phyloP scores from a whole-genome alignment of 2,888 invertebrate species.

The Erpobdella octoculata region DNA sequence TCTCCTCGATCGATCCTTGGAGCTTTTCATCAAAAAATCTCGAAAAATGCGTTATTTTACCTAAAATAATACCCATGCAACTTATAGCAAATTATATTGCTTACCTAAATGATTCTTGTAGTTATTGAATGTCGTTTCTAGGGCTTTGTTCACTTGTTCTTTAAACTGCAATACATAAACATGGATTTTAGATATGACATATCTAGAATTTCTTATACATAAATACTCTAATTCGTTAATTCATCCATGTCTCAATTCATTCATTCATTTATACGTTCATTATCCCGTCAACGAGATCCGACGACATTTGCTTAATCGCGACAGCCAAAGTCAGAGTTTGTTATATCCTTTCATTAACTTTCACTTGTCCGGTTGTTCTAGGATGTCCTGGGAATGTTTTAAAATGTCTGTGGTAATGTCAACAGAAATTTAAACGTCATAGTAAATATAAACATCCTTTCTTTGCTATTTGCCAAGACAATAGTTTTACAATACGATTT shows the following conservation, averaged over 20 bases:
- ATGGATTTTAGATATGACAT: neutral
- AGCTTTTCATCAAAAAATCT: neutral
- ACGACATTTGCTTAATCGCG: neutral
- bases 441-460: too few relatives aligned
- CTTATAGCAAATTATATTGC: neutral
- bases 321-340: too few relatives aligned
- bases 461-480: too few relatives aligned
- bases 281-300: neutral
- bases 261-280: neutral
- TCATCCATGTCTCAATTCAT: neutral
- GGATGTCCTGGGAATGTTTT: neutral
- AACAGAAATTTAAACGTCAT: too few relatives aligned
- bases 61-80: too few relatives aligned
- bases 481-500: too few relatives aligned
- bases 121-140: neutral
- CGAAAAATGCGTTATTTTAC: too few relatives aligned
- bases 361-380: neutral
- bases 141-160: neutral
- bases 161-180: neutral
- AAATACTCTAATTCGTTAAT: neutral
- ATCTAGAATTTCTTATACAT: neutral
- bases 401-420: too few relatives aligned
- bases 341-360: too few relatives aligned
- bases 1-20: neutral
- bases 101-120: neutral